Evolutionary conservation across 2,888 invertebrate species (phyloP).

Genomic region (Agrochola lychnidis): DNA sequence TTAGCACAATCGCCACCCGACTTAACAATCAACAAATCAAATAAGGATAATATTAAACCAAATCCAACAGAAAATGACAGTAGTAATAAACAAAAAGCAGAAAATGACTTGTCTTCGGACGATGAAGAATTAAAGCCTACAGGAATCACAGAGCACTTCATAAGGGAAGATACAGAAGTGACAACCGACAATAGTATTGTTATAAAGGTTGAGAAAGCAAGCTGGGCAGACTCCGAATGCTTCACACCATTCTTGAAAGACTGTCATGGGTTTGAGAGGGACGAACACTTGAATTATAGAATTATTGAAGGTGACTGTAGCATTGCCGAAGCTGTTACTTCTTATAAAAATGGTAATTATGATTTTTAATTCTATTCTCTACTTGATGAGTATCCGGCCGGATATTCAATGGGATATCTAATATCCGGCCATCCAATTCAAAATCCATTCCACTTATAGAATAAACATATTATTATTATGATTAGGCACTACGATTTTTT

Average conservation of each 20-base stretch:
- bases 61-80: conserved; percentile 9
- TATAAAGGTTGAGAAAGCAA: conserved; percentile 63
- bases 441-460: background rate
- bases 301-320: conserved; percentile 77
- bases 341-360: conserved; percentile 75
- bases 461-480: background rate
- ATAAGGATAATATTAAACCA: conserved; percentile 14
- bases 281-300: conserved; percentile 63
- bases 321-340: conserved; percentile 73
- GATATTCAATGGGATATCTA: background rate
- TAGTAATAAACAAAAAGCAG: background rate
- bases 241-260: conserved; percentile 77
- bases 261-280: conserved; percentile 71
- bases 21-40: background rate
- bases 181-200: conserved; percentile 48
- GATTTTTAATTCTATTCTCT: background rate
- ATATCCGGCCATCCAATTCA: background rate
- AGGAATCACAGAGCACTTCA: conserved; percentile 30
- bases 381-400: background rate
- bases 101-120: conserved; percentile 33
- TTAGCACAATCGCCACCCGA: conserved; percentile 31
- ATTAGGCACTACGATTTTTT: no score
- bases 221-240: conserved; percentile 63
- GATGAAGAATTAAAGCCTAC: conserved; percentile 49
- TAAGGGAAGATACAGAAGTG: conserved; percentile 36